A percentile compares a stretch with the other conserved stretches of the same genome.
Conservation (phyloP, 2,797 vertebrate genomes). For the Myotis findleyi region DNA sequence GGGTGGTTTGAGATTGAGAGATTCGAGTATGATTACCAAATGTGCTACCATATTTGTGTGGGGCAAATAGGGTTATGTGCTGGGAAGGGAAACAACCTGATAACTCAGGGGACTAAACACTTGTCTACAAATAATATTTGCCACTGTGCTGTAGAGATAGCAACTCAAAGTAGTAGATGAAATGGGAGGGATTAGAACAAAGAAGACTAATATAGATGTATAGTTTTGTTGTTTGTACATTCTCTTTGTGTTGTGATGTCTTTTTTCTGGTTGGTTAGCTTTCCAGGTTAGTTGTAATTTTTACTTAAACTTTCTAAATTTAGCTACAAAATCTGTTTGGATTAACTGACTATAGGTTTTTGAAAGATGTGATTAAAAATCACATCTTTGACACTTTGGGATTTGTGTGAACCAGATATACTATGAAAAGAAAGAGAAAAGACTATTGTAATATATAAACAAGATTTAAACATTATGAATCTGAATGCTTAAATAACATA, state of each 20-base stretch:
- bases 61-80: neutral
- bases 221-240: neutral
- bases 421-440: slow-evolving; percentile 42
- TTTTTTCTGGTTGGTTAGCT: neutral
- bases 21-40: neutral
- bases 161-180: neutral
- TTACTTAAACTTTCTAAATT: slow-evolving; percentile 39
- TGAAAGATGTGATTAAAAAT: slow-evolving; percentile 14
- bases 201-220: neutral
- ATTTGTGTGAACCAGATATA: slow-evolving; percentile 1
- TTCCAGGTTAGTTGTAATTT: slow-evolving; percentile 6
- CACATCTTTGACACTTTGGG: neutral
- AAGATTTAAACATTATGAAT: slow-evolving; percentile 12
- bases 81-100: neutral
- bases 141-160: neutral
- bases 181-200: neutral
- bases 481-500: slow-evolving; percentile 28
- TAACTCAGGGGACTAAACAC: neutral
- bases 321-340: neutral
- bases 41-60: neutral
- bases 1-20: neutral
- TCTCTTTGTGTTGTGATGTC: neutral
- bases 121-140: neutral
- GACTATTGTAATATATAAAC: neutral
- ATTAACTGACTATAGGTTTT: slow-evolving; percentile 16